phyloP scores from a whole-genome alignment of 1,140 invertebrate genomes.

The Ditylenchus dipsaci region DNA sequence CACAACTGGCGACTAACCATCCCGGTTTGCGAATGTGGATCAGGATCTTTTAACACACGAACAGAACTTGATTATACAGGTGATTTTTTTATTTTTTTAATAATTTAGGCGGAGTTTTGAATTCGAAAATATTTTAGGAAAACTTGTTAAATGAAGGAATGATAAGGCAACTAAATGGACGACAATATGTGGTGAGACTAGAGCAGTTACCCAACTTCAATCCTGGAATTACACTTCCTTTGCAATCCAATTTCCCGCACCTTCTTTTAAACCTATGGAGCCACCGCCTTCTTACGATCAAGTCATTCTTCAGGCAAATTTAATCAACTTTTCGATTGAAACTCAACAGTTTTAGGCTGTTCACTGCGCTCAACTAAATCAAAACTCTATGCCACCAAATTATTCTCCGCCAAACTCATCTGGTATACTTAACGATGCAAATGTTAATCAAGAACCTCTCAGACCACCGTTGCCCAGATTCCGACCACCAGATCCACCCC shows the following conservation, averaged over 20 bases:
- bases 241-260: background rate
- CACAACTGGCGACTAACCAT: slow-evolving; percentile 3
- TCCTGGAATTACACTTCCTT: slow-evolving; percentile 10
- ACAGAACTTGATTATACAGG: slow-evolving; percentile 22
- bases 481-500: too few species aligned
- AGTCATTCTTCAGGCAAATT: background rate
- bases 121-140: slow-evolving; percentile 24
- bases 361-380: too few species aligned
- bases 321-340: too few species aligned
- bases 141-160: slow-evolving; percentile 37
- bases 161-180: slow-evolving; percentile 11
- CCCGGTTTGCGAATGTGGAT: background rate
- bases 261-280: slow-evolving; percentile 32
- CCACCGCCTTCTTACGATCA: slow-evolving; percentile 44
- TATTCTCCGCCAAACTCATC: too few species aligned
- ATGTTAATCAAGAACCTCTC: too few species aligned
- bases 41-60: slow-evolving; percentile 11
- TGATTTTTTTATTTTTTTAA: slow-evolving; percentile 9
- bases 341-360: too few species aligned
- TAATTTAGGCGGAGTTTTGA: too few species aligned
- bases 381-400: too few species aligned
- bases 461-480: too few species aligned
- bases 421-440: too few species aligned
- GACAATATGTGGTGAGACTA: slow-evolving; percentile 30
- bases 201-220: slow-evolving; percentile 42